Base-by-base conservation (phyloP, 2,113 vertebrate species). In the Arothron firmamentum region DNA sequence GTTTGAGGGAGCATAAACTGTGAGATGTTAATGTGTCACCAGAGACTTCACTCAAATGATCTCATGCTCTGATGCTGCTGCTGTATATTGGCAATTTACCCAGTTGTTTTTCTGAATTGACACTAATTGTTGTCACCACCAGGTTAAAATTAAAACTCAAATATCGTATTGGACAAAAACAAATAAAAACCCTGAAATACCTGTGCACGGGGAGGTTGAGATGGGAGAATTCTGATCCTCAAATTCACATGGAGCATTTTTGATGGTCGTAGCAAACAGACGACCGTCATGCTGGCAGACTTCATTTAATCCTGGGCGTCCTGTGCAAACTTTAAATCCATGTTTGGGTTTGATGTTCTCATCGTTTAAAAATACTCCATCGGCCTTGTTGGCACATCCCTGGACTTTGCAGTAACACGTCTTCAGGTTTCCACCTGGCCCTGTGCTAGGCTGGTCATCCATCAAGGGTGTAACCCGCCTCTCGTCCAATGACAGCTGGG, bases 261-360 rank as follows among this genome's bases (percentile, higher is more conserved):
- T 1, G 5, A n/a, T 0, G 0, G 1, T 45, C 10, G 60, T 55
- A 19, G 63, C 38, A 6, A 66, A 77, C 7, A 58, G 64, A 1
- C 17, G 64, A 0, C 64, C 67, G 1, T 14, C 10, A 14, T 15
- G 21, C 16, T 66, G 57, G 18, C 77, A 82, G 17, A 52, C 52
- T 10, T 1, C 8, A 4, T 3, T 7, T 6, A 9, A 16, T 11
- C 0, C 8, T 21, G 58, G 76, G 42, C 0, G 8, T 15, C 67
- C 67, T 0, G 5, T n/a, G 25, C 80, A 79, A 2, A 65, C 0
- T 42, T 11, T 0, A 3, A 51, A 48, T 28, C 25, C 25, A 38
- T n/a, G 47, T 23, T 23, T 1, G 0, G 3, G 0, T 10, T 31
- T 28, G 13, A 6, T 67, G 0, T 0, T 0, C 0, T 0, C 1